phyloP scores from a whole-genome alignment of 1,140 invertebrate species.

The Bombus balteatus region DNA sequence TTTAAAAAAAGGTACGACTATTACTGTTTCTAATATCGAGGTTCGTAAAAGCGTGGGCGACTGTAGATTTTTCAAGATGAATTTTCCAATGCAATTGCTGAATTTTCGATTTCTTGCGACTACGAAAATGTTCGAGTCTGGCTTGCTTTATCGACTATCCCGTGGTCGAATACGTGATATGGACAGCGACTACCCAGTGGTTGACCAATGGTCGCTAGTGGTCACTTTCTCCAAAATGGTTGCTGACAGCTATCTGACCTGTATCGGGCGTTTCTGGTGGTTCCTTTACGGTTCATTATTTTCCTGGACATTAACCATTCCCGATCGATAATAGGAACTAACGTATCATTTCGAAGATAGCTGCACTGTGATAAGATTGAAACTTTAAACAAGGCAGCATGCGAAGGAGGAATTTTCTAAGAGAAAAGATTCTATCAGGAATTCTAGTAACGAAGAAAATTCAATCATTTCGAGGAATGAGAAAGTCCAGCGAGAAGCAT shows the following conservation, averaged over 20 bases:
- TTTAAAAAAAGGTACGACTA: too few relatives aligned
- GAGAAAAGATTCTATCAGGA: not conserved
- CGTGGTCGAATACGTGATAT: not conserved
- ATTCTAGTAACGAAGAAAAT: not conserved
- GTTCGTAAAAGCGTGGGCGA: too few relatives aligned
- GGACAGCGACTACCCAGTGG: not conserved
- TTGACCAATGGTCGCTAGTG: not conserved
- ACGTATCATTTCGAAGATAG: too few relatives aligned
- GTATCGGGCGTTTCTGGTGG: not conserved
- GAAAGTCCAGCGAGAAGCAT: not conserved
- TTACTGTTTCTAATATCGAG: too few relatives aligned
- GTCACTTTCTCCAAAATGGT: not conserved
- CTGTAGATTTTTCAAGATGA: too few relatives aligned
- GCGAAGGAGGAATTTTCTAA: not conserved
- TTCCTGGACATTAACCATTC: not conserved
- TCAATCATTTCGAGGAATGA: not conserved
- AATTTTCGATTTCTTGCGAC: too few relatives aligned
- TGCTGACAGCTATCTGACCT: not conserved
- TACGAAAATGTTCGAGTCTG: not conserved
- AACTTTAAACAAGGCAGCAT: not conserved
- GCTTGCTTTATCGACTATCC: not conserved
- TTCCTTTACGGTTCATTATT: not conserved
- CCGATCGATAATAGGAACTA: not conserved
- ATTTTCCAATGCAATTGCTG: too few relatives aligned
- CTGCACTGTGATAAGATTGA: too few relatives aligned